Conservation (phyloP, 2,888 invertebrate species). For the Gandaritis pyraliata region DNA sequence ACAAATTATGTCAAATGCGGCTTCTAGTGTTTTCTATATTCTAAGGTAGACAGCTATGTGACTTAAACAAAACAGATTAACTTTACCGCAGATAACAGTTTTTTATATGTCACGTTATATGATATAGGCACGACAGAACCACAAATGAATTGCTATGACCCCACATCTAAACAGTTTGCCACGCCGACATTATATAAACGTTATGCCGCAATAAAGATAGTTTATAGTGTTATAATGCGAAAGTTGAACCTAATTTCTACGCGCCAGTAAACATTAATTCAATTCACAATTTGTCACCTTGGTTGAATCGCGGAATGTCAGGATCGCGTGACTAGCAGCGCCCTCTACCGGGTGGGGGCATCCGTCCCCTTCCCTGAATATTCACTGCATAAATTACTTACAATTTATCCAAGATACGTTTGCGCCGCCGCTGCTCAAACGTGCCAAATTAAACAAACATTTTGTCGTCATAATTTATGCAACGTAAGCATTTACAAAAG, state of each 20-base stretch:
- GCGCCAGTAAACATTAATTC: constrained; percentile 74
- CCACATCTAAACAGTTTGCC: constrained; percentile 27
- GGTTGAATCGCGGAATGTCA: constrained; percentile 73
- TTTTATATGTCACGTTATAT: constrained; percentile 1
- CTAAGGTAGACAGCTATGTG: too few species aligned
- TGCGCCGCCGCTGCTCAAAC: constrained; percentile 55
- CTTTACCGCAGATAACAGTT: too few species aligned
- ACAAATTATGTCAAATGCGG: too few species aligned
- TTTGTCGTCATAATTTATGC: constrained; percentile 59
- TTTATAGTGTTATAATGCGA: constrained; percentile 53
- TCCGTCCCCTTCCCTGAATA: constrained; percentile 67
- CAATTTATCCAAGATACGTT: constrained; percentile 57
- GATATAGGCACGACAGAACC: constrained; percentile 18
- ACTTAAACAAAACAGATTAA: not conserved
- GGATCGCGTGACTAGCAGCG: constrained; percentile 72
- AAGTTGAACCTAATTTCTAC: constrained; percentile 60
- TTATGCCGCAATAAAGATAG: constrained; percentile 45
- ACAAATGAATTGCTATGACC: constrained; percentile 28
- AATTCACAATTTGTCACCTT: constrained; percentile 79
- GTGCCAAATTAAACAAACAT: constrained; percentile 71
- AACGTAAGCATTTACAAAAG: constrained; percentile 41
- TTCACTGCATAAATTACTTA: constrained; percentile 75
- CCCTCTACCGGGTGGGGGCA: constrained; percentile 54
- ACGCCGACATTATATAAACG: constrained; percentile 29
- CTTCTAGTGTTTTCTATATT: too few species aligned